Evolutionary conservation across 2,888 invertebrate species (phyloP).

Genomic region (Philopedon plagiatum): DNA sequence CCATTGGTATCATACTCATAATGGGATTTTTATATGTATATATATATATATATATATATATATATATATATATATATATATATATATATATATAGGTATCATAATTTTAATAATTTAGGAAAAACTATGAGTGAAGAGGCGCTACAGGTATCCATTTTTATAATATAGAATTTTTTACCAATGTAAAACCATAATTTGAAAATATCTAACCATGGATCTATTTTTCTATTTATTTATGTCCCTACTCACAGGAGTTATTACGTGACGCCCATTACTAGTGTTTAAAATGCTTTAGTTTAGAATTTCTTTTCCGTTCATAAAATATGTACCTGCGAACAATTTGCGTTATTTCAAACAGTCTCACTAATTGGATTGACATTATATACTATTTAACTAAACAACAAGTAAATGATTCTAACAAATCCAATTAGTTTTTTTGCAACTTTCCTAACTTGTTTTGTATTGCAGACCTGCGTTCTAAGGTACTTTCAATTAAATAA

Average conservation of each 20-base stretch:
- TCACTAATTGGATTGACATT: constrained; percentile 20
- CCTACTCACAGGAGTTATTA: not conserved
- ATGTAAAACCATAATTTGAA: too few species aligned
- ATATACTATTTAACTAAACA: constrained; percentile 1
- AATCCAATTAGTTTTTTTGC: constrained; percentile 14
- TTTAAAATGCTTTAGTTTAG: constrained; percentile 5
- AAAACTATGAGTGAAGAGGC: too few species aligned
- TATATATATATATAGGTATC: too few species aligned
- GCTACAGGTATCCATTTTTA: too few species aligned
- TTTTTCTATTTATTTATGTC: not conserved
- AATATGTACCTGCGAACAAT: not conserved
- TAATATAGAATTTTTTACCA: too few species aligned
- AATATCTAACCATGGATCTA: too few species aligned
- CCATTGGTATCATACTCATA: too few species aligned
- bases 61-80: too few species aligned
- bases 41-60: too few species aligned
- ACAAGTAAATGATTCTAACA: constrained; percentile 21
- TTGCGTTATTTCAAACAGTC: constrained; percentile 3
- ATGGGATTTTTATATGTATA: too few species aligned
- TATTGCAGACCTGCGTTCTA: not conserved
- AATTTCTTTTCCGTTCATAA: not conserved
- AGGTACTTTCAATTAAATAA: constrained; percentile 34
- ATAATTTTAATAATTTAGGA: too few species aligned
- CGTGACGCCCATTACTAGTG: not conserved
- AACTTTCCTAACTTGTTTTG: constrained; percentile 9